Base-by-base conservation (phyloP, 2,113 vertebrate species). In the Edolisoma coerulescens region DNA sequence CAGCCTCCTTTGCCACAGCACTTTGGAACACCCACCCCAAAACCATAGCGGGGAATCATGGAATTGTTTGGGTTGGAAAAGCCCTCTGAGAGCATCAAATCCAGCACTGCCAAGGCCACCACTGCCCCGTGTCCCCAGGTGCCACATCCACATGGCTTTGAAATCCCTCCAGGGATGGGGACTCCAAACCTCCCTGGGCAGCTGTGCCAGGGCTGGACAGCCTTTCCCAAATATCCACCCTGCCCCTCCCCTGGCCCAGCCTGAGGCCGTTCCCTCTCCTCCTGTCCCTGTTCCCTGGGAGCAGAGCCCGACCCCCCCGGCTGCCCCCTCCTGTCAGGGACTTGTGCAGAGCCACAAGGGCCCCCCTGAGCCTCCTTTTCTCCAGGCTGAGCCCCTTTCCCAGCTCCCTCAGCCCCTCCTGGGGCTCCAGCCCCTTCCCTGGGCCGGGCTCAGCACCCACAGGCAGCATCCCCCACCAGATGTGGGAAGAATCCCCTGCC, bases 11-110 rank as follows among this genome's bases (percentile, higher is more conserved):
- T 11, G 18, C 10, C 65, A 15, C 5, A 0, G 30, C 11, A 3
- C 32, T 4, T 20, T 49, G 37, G 19, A 19, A 49, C 39, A 37
- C 1, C 8, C 8, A 39, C 19, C 28, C 28, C 21, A 26, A 18
- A 61, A 22, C 6, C 8, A 2, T 42, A 6, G 2, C 41, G 19
- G n/a, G 9, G 9, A 45, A 6, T 5, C 7, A 2, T 1, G 32
- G 63, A n/a, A 30, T 35, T 4, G 12, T 2, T 54, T 3, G 21
- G 49, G 19, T 1, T 79, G 49, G 50, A 32, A 88, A 88, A 64
- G 0, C 16, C 30, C 41, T 10, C 13, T 4, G 8, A 47, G n/a
- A 22, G 3, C 75, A 49, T 14, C 24, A 2, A 50, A 14, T 4
- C 57, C 61, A 50, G 52, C 52, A 7, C 27, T 44, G 44, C 44